Conservation (phyloP, 2,888 invertebrate species). For the Crioceris asparagi region DNA sequence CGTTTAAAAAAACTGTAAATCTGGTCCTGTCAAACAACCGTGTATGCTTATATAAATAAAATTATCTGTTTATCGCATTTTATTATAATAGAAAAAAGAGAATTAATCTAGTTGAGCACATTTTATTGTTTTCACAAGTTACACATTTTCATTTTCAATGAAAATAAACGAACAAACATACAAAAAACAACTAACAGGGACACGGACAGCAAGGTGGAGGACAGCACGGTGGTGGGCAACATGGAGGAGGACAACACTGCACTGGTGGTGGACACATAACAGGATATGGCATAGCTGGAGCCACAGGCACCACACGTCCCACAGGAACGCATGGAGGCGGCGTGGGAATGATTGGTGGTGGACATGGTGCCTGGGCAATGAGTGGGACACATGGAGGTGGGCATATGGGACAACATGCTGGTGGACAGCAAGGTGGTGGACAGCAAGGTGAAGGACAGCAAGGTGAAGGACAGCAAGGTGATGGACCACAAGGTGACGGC, state of each 20-base stretch:
- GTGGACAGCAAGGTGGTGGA: conserved; percentile 14
- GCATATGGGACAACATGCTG: conserved; percentile 12
- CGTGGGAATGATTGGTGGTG: conserved; percentile 26
- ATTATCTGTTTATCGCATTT: too few species aligned
- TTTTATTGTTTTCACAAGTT: too few species aligned
- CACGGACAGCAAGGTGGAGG: conserved; percentile 17
- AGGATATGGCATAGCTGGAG: conserved; percentile 25
- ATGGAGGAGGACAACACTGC: conserved; percentile 14
- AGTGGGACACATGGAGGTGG: conserved; percentile 27
- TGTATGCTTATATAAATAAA: too few species aligned
- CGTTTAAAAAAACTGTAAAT: too few species aligned
- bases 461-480: conserved; percentile 8
- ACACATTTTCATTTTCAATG: too few species aligned
- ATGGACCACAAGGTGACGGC: conserved; percentile 9
- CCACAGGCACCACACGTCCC: conserved; percentile 24
- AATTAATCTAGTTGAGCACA: too few species aligned
- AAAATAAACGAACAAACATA: conserved; percentile 3
- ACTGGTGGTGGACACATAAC: conserved; percentile 25
- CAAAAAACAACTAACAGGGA: conserved; percentile 15
- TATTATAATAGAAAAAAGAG: too few species aligned
- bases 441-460: conserved; percentile 19
- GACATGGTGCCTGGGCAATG: conserved; percentile 28
- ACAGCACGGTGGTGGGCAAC: conserved; percentile 13
- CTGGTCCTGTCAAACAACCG: too few species aligned
- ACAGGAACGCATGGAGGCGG: conserved; percentile 28